Conservation (phyloP, 2,888 invertebrate species). For the Phortica magna region DNA sequence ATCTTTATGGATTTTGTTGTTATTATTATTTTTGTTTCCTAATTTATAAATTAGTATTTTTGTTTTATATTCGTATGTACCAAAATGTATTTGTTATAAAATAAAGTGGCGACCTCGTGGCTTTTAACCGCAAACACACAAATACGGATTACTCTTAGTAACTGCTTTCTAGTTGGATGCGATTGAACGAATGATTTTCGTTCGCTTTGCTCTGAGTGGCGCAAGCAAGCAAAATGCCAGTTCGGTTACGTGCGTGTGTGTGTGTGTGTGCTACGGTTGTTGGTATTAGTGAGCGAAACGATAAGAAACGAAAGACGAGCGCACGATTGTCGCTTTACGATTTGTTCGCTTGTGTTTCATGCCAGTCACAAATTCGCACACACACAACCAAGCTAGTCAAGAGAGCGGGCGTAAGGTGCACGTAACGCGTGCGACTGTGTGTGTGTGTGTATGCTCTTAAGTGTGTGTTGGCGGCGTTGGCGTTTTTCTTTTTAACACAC, state of each 20-base stretch:
- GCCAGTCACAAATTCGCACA: background rate
- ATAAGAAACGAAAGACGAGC: background rate
- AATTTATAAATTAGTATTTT: conserved; percentile 24
- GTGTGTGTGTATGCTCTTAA: conserved; percentile 28
- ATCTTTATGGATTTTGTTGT: background rate
- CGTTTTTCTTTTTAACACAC: background rate
- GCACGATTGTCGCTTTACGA: background rate
- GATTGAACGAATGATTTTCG: conserved; percentile 77
- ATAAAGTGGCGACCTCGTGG: conserved; percentile 76
- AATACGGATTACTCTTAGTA: conserved; percentile 65
- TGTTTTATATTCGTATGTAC: conserved; percentile 32
- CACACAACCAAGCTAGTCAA: background rate
- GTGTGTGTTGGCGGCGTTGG: conserved; percentile 19
- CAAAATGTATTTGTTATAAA: conserved; percentile 42
- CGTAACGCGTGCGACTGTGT: conserved; percentile 20
- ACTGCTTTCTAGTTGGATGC: conserved; percentile 78
- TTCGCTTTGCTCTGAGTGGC: conserved; percentile 50
- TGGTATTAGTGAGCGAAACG: conserved; percentile 40
- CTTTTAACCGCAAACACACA: conserved; percentile 75
- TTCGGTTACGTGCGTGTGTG: background rate
- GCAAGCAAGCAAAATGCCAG: conserved; percentile 11
- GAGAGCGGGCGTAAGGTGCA: background rate
- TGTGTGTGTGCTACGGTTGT: conserved; percentile 17
- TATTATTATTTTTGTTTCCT: conserved; percentile 15
- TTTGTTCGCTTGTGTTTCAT: background rate